Evolutionary conservation across 1,140 invertebrate genomes (phyloP), one percentile per base, ranked within the genome.

Genomic region (Kradibia gibbosae): DNA sequence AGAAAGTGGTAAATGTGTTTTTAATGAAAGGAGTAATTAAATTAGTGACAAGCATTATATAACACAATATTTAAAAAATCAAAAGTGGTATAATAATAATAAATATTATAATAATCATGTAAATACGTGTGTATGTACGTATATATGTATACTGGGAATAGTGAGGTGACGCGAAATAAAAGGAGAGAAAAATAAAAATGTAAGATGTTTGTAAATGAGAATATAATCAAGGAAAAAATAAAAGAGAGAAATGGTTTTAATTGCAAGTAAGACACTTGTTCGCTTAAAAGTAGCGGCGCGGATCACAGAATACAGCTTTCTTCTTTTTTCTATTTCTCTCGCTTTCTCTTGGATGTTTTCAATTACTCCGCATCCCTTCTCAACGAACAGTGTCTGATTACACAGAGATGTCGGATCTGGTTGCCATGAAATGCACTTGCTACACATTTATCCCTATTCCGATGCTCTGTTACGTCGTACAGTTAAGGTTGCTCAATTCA

Each of bases 361-460:
- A 89, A 89, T 89, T 89, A 89, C 83, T 85, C 82, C 81, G 65
- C 82, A 80, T 83, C 84, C 15, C 55, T 48, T 85, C 83, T 78
- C 84, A 77, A 82, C 84, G 75, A 83, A 67, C 83, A 89, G 90
- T 91, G 88, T 91, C 89, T 91, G 90, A 91, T 91, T 91, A 91
- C 90, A 90, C 88, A 87, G 89, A 90, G 90, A 91, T 91, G 90
- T 89, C 89, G 89, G 89, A 77, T 81, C 84, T 85, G 80, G 85
- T 87, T 86, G 86, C 86, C 85, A 84, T 85, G 83, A 87, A 81
- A 87, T 86, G 86, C 88, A 89, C 88, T 89, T 88, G 88, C 86
- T 85, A 80, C 84, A 55, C 55, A 50, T 71, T 71, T 71, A 71
- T 71, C 11, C 3, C n/a, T n/a, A 28, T 71, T 71, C 1, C 34